phyloP scores from a whole-genome alignment of 2,113 vertebrate genomes.

The Colaptes auratus region DNA sequence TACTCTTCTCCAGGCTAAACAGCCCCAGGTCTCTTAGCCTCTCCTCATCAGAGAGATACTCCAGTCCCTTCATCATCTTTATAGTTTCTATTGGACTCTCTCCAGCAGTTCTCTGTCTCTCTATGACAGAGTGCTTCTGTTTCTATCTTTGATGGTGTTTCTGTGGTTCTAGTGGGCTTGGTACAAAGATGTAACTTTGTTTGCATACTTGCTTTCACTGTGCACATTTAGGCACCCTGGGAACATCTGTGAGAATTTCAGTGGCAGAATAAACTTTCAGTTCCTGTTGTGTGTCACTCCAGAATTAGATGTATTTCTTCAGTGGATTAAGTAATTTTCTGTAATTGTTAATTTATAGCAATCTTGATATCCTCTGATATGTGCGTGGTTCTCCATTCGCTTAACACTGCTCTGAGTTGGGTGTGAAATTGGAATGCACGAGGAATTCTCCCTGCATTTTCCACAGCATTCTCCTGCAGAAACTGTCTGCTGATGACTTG shows the following conservation, averaged over 20 bases:
- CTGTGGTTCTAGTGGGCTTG: not conserved
- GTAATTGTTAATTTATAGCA: not conserved
- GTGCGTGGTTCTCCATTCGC: not conserved
- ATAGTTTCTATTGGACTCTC: no score
- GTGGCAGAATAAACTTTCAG: not conserved
- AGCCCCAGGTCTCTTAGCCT: no score
- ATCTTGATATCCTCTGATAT: not conserved
- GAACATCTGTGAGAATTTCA: not conserved
- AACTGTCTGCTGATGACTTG: no score
- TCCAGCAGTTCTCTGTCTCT: no score
- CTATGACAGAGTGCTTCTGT: no score
- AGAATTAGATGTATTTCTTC: not conserved
- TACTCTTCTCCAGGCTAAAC: no score
- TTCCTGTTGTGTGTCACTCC: not conserved
- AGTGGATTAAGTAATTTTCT: not conserved
- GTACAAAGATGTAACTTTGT: not conserved
- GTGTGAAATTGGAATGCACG: rapidly evolving
- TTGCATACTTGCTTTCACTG: not conserved
- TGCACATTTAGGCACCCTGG: not conserved
- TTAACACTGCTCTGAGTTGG: not conserved
- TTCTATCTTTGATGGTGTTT: not conserved
- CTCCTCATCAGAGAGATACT: no score
- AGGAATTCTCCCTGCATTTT: not conserved
- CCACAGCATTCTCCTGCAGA: no score
- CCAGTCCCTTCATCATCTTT: no score